phyloP scores from a whole-genome alignment of 2,888 invertebrate species.

The Ichneumon xanthorius region DNA sequence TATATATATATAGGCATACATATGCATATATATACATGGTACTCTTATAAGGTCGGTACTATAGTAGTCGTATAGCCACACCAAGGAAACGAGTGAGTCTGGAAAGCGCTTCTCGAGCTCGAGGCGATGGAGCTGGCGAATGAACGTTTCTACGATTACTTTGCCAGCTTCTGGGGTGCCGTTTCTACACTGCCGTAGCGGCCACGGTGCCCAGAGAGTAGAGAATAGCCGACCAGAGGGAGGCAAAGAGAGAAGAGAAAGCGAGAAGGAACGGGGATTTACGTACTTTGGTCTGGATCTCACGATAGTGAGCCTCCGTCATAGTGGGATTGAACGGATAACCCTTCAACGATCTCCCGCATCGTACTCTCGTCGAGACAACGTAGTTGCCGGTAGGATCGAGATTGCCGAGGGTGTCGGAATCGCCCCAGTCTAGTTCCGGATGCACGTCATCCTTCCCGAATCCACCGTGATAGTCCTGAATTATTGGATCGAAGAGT shows the following conservation, averaged over 20 bases:
- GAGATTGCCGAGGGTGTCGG: conserved; percentile 86
- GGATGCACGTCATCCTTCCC: conserved; percentile 87
- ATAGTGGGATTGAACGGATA: conserved; percentile 90
- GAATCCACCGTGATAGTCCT: conserved; percentile 89
- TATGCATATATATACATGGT: neutral
- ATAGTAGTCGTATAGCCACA: conserved; percentile 20
- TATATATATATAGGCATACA: neutral
- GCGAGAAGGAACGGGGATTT: conserved; percentile 26
- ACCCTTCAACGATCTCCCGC: conserved; percentile 87
- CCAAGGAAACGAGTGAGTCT: conserved; percentile 50
- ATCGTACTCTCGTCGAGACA: conserved; percentile 89
- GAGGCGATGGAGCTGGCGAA: conserved; percentile 58
- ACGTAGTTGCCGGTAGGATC: conserved; percentile 88
- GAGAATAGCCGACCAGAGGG: conserved; percentile 12
- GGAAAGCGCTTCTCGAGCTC: conserved; percentile 57
- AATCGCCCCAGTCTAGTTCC: conserved; percentile 87
- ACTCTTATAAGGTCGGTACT: conserved; percentile 12
- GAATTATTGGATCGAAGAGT: conserved; percentile 89
- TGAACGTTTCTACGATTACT: conserved; percentile 63
- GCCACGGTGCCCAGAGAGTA: conserved; percentile 14
- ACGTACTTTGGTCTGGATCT: conserved; percentile 87
- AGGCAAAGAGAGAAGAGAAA: conserved; percentile 6
- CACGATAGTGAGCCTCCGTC: conserved; percentile 88
- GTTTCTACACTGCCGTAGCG: conserved; percentile 22
- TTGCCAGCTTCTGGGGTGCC: conserved; percentile 53